phyloP scores from a whole-genome alignment of 2,113 vertebrate species.

The Phycodurus eques region DNA sequence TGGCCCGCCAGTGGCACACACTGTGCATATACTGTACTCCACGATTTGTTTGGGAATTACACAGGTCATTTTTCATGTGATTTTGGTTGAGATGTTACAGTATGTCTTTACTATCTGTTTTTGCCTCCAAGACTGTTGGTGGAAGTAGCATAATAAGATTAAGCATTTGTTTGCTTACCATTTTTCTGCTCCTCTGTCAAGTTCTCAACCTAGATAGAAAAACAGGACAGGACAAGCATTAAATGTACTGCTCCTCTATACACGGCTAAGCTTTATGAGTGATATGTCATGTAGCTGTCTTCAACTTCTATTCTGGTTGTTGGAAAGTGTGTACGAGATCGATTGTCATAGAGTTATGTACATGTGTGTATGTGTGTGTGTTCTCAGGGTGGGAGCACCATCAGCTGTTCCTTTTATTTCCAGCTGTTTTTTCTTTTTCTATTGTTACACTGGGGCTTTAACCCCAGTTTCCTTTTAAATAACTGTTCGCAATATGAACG shows the following conservation, averaged over 20 bases:
- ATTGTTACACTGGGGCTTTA: slow-evolving; percentile 22
- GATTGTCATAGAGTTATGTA: slow-evolving; percentile 3
- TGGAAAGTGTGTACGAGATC: neutral
- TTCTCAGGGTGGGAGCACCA: slow-evolving; percentile 32
- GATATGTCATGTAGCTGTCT: slow-evolving; percentile 8
- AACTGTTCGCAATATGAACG: neutral
- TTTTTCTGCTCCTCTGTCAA: slow-evolving; percentile 80
- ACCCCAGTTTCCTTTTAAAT: neutral
- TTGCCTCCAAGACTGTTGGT: neutral
- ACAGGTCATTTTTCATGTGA: too few species aligned
- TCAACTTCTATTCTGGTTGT: slow-evolving; percentile 45
- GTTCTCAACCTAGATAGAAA: slow-evolving; percentile 73
- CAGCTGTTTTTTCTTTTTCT: slow-evolving; percentile 44
- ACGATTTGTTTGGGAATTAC: too few species aligned
- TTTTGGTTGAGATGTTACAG: too few species aligned
- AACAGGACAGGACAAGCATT: neutral
- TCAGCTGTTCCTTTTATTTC: slow-evolving; percentile 55
- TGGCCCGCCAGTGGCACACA: too few species aligned
- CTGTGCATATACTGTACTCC: too few species aligned
- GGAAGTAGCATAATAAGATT: neutral
- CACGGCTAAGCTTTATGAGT: neutral
- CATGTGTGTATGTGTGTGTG: neutral
- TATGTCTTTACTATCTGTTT: too few species aligned
- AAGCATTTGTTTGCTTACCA: slow-evolving; percentile 60
- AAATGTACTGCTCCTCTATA: neutral